Percentiles rank a stretch among this genome's conserved stretches.
These are phyloP conservation scores for Aythya baeri DNA, from an alignment of 2,113 vertebrate species.

Conservation along the genomic window DNA sequence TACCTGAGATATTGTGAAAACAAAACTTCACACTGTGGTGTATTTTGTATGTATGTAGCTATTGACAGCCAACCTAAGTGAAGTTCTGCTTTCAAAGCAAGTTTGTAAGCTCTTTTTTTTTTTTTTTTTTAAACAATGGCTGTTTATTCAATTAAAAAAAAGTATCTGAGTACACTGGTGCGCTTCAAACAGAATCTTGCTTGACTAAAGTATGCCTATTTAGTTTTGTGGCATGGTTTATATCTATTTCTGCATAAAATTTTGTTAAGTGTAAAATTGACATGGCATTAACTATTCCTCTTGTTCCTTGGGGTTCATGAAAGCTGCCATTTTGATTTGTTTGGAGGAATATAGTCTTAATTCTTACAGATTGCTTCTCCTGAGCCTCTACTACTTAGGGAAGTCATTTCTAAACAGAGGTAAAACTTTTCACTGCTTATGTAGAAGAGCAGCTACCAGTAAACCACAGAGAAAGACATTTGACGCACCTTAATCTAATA, in stretches of 20 bases:
- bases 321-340: slow-evolving; percentile 23
- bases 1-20: slow-evolving; percentile 16
- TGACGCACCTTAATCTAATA: not conserved
- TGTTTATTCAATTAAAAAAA: slow-evolving; percentile 6
- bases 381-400: not conserved
- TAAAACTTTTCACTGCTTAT: not conserved
- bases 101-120: not conserved
- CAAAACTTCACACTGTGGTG: not conserved
- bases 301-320: not conserved
- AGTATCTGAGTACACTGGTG: slow-evolving; percentile 29
- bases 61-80: not conserved
- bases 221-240: slow-evolving; percentile 76
- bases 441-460: not conserved
- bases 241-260: slow-evolving; percentile 27
- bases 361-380: not conserved
- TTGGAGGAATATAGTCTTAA: not conserved
- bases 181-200: slow-evolving; percentile 62
- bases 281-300: not conserved
- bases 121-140: not conserved
- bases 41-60: not conserved
- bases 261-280: slow-evolving; percentile 8
- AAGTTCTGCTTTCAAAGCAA: slow-evolving; percentile 30
- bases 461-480: not conserved
- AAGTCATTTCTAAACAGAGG: not conserved
- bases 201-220: slow-evolving; percentile 83